Percentiles rank a stretch among this genome's conserved stretches.
Evolutionary conservation across 2,888 invertebrate genomes (phyloP).

Genomic region (Meghimatium bilineatum): DNA sequence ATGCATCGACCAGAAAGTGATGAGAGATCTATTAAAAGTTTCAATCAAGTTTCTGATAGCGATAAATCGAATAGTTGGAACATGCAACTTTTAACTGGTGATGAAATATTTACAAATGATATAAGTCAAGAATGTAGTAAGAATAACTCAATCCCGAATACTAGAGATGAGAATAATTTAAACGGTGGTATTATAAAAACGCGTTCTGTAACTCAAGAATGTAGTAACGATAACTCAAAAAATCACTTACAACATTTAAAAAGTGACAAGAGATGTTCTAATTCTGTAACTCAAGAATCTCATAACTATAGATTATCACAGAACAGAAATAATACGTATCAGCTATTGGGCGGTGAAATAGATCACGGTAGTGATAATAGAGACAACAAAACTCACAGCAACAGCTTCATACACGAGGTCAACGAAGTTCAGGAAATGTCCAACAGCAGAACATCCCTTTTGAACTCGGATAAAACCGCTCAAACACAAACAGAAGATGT

Average conservation of each 20-base stretch:
- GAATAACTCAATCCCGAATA: background rate
- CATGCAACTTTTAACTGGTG: background rate
- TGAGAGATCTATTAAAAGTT: background rate
- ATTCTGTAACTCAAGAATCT: background rate
- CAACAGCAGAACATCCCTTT: background rate
- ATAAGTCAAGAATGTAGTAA: background rate
- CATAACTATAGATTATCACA: background rate
- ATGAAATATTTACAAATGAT: background rate
- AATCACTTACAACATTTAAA: background rate
- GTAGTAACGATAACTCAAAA: background rate
- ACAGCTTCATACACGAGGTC: background rate
- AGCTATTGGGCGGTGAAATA: background rate
- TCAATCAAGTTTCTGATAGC: background rate
- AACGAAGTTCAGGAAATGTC: background rate
- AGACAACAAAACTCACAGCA: background rate
- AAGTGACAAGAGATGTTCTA: background rate
- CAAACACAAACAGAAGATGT: background rate
- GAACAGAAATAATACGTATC: background rate
- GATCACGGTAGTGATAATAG: background rate
- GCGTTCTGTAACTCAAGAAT: too few species aligned
- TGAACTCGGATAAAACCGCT: background rate
- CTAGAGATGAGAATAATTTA: background rate
- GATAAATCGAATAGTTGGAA: background rate
- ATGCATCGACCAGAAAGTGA: background rate
- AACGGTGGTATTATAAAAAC: too few species aligned